Evolutionary conservation across 30 jellyfish, hydroid and myxozoan species (phyloP).

Genomic region (Aurelia sp.): DNA sequence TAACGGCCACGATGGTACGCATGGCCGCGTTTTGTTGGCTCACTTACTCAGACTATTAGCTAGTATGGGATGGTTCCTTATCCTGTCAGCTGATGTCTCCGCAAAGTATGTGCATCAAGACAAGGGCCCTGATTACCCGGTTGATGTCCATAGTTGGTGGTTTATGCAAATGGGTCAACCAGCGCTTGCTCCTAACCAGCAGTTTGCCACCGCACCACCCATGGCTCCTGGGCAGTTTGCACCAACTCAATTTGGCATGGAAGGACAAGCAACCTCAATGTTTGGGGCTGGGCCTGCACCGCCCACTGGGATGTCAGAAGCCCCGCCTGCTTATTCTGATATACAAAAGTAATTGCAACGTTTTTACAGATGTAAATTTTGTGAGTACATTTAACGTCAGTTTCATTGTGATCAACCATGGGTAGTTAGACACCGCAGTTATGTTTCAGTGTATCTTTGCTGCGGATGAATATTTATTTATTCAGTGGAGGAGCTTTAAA

Average conservation of each 20-base stretch:
- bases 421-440: no score
- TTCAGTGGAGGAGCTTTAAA: no score
- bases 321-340: constrained; percentile 9
- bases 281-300: constrained; percentile 35
- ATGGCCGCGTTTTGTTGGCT: constrained; percentile 74
- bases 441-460: no score
- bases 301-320: constrained; percentile 6
- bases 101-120: constrained; percentile 85
- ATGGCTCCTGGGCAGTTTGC: constrained; percentile 9
- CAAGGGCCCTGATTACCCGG: constrained; percentile 83
- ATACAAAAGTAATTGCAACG: no score
- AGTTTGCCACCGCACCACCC: constrained; percentile 28
- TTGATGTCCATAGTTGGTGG: constrained; percentile 91
- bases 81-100: constrained; percentile 83
- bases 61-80: constrained; percentile 77
- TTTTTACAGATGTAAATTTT: no score
- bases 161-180: constrained; percentile 61
- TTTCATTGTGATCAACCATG: no score
- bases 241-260: constrained; percentile 64
- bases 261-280: not conserved
- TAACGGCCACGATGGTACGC: constrained; percentile 77
- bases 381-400: no score
- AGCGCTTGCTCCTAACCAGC: constrained; percentile 12
- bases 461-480: no score
- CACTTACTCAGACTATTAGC: constrained; percentile 50